A percentile compares a stretch with the other conserved stretches of the same genome.
Conservation (phyloP, 1,140 invertebrate species). For the Anastatus disparis region DNA sequence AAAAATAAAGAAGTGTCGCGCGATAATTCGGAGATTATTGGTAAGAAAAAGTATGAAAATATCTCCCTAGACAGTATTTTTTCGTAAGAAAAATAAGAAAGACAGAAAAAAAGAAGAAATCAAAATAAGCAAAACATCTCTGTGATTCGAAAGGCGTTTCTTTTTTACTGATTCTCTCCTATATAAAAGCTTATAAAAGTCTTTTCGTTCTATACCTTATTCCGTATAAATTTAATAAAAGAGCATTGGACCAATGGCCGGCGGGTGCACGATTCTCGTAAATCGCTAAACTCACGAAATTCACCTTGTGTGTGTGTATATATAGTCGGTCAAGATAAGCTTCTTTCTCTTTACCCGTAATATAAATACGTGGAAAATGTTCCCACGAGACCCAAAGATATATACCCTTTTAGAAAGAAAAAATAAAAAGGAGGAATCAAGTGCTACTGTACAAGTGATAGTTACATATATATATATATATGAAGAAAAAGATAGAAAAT, state of each 20-base stretch:
- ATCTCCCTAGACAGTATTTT: no score
- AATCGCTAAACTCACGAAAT: slow-evolving; percentile 45
- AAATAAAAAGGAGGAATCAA: neutral
- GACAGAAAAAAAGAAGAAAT: no score
- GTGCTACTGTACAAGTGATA: neutral
- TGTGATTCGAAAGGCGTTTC: no score
- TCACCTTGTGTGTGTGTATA: no score
- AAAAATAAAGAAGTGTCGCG: neutral
- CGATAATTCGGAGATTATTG: neutral
- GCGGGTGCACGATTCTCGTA: slow-evolving; percentile 41
- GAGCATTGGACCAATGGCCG: neutral
- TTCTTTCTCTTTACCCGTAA: slow-evolving; percentile 8
- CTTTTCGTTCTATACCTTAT: no score
- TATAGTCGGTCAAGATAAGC: slow-evolving; percentile 42
- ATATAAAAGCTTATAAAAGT: no score
- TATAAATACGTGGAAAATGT: slow-evolving; percentile 55
- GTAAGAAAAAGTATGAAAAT: no score
- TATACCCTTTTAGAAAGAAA: no score
- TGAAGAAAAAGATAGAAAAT: neutral
- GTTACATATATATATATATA: neutral
- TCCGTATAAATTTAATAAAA: slow-evolving; percentile 32
- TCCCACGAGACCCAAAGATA: slow-evolving; percentile 40
- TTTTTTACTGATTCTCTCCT: no score
- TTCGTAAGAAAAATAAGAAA: no score
- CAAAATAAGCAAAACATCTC: no score